Conservation (phyloP, 53 echinoderm and acorn worm genomes). For the Zoroaster sp. region DNA sequence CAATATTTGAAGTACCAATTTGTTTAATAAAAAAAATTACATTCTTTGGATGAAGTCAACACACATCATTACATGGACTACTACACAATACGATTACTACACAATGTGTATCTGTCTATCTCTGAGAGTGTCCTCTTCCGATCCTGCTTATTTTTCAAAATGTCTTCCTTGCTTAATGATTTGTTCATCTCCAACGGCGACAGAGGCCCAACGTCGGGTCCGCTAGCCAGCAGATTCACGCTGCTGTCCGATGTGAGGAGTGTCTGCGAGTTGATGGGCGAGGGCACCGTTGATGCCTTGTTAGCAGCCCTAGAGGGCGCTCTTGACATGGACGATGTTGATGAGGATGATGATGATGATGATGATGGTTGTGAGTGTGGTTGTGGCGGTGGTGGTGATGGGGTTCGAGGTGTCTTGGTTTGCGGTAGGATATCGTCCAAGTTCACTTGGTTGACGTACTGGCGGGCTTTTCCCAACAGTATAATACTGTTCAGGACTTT, state of each 20-base stretch:
- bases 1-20: not conserved
- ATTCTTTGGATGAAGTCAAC: not conserved
- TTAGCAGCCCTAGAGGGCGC: not conserved
- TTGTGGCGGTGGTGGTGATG: not conserved
- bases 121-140: conserved; percentile 69
- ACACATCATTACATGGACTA: not conserved
- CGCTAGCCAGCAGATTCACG: conserved; percentile 30
- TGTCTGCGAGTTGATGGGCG: conserved; percentile 18
- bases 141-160: not conserved
- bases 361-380: not conserved
- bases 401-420: conserved; percentile 21
- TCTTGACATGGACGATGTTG: not conserved
- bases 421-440: conserved; percentile 48
- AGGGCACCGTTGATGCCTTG: not conserved
- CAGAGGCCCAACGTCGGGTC: conserved; percentile 34
- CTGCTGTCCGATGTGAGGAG: conserved; percentile 64
- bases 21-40: not conserved
- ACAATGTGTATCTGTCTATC: conserved; percentile 81
- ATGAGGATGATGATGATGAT: not conserved
- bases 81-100: conserved; percentile 80
- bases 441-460: conserved; percentile 65
- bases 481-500: conserved; percentile 89
- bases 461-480: conserved; percentile 78
- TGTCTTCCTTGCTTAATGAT: not conserved
- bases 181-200: conserved; percentile 13